Evolutionary conservation across 2,113 vertebrate genomes (phyloP), one percentile per base, ranked within the genome.

Genomic region (Pterocles orientalis): DNA sequence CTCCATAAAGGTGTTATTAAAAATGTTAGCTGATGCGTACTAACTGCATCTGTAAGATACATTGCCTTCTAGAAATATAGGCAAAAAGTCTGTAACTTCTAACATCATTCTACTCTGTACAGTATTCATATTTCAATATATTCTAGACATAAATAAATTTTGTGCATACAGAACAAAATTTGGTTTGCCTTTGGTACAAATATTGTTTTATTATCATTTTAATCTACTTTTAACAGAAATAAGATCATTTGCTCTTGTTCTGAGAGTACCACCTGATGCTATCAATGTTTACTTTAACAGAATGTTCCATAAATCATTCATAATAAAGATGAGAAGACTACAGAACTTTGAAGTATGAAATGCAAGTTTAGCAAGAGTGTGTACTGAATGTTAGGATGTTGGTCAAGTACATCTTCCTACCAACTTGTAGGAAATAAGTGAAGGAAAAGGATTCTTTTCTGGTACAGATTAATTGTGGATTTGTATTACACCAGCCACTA

Each of bases 271-370:
- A 86, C 61, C 26, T 91, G 60, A 92, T 83, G 62, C 76, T 95
- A 96, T 95, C 69, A 86, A 70, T 76, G 77, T 92, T 97, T 92
- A 85, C 82, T 66, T 92, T 77, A 91, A 82, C 93, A 96, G 83
- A 94, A 94, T 82, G 78, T 94, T 94, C 64, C 82, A 88, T 92
- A 95, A 84, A 91, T 94, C 84, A 83, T 83, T 81, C 53, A 65
- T 68, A 95, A 86, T 75, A 94, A 83, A 81, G 36, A 39, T 3
- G 7, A 92, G 62, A 77, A 98, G 97, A 98, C 94, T 93, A 92
- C 83, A 95, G 92, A 97, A 96, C 82, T 97, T 95, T 69, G 70
- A 96, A 94, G 56, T 69, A 94, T 60, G 95, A 92, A 81, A 88
- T 90, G 77, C 45, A 94, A 96, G 79, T 58, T 94, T 87, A 79